phyloP scores from a whole-genome alignment of 1,140 invertebrate genomes.

The Brachionus paranguensis region DNA sequence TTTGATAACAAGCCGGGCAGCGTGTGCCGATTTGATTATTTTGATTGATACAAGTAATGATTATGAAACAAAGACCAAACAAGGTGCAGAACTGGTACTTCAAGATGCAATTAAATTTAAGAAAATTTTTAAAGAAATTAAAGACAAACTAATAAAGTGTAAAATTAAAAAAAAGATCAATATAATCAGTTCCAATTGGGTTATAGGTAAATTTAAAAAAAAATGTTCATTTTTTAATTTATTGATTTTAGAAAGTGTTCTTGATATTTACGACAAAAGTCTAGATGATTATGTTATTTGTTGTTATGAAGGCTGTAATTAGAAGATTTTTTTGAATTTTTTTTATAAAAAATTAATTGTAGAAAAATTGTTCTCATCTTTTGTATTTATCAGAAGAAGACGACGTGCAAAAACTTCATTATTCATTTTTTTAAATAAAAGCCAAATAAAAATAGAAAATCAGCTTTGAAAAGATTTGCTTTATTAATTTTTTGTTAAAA shows the following conservation, averaged over 20 bases:
- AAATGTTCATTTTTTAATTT: background rate
- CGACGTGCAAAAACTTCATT: too few relatives aligned
- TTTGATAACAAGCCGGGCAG: constrained; percentile 13
- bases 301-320: background rate
- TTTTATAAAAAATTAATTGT: background rate
- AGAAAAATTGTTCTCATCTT: background rate
- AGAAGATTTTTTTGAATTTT: background rate
- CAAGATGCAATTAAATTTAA: background rate
- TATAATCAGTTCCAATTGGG: background rate
- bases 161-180: constrained; percentile 14
- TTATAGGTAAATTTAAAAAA: background rate
- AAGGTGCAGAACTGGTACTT: background rate
- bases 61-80: background rate
- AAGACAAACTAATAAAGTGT: background rate
- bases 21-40: constrained; percentile 5
- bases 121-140: background rate
- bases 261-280: background rate
- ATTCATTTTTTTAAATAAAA: too few relatives aligned
- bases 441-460: too few relatives aligned
- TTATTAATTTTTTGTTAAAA: too few relatives aligned
- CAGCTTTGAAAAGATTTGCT: too few relatives aligned
- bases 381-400: background rate
- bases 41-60: background rate
- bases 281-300: background rate
- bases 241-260: background rate